Conservation (phyloP, 2,113 vertebrate species). For the Macquaria australasica region DNA sequence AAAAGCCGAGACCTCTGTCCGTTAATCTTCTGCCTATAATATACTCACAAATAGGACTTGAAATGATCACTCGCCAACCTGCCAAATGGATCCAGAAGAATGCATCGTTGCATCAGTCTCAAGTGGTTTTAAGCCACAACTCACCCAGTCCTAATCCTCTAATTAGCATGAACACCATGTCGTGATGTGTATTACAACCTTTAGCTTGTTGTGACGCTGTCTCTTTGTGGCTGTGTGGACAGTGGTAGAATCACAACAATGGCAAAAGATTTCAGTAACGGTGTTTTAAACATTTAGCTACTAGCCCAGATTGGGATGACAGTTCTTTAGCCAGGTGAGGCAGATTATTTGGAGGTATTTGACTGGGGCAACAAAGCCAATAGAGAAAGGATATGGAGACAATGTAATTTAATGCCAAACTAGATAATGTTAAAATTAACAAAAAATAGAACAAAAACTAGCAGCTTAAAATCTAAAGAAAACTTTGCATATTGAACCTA, state of each 20-base stretch:
- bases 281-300: neutral
- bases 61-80: constrained; percentile 27
- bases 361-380: neutral
- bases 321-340: neutral
- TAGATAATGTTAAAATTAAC: neutral
- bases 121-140: constrained; percentile 28
- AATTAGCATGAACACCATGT: constrained; percentile 20
- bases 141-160: constrained; percentile 21
- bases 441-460: too few relatives aligned
- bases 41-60: constrained; percentile 1
- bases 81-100: constrained; percentile 14
- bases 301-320: neutral
- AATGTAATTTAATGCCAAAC: neutral
- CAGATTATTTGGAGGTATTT: neutral
- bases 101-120: constrained; percentile 10
- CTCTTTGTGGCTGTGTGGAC: constrained; percentile 11
- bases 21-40: neutral
- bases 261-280: neutral
- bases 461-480: neutral
- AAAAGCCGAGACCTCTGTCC: neutral
- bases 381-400: neutral
- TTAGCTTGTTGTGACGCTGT: constrained; percentile 9
- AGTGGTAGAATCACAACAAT: neutral
- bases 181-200: constrained; percentile 10
- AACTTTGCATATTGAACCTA: neutral